Conservation (phyloP, 2,113 vertebrate genomes). For the Ammodramus savannarum region DNA sequence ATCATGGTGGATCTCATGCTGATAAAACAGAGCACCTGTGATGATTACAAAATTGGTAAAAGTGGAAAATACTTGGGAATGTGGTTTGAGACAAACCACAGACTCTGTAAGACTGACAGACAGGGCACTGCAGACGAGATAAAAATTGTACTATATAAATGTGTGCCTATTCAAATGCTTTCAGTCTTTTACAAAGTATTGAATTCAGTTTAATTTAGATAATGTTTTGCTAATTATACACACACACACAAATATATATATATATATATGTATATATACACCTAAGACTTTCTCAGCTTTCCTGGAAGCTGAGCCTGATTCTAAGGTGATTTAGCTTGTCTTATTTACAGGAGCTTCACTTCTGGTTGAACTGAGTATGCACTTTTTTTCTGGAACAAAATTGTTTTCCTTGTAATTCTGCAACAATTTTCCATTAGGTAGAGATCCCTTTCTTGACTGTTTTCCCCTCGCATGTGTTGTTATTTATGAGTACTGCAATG, state of each 20-base stretch:
- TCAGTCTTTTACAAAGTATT: background rate
- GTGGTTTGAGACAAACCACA: background rate
- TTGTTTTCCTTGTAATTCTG: conserved; percentile 6
- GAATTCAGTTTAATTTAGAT: background rate
- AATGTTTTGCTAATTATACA: background rate
- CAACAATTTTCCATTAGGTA: background rate
- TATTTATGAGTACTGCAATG: background rate
- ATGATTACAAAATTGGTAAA: background rate
- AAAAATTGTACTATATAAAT: background rate
- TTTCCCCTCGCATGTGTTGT: background rate
- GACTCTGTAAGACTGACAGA: background rate
- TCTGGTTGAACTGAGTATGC: background rate
- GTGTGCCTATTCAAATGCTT: background rate
- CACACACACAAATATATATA: background rate
- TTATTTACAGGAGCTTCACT: background rate
- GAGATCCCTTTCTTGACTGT: background rate
- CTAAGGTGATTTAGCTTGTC: background rate
- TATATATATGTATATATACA: rapidly evolving
- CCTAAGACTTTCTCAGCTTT: background rate
- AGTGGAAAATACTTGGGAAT: background rate
- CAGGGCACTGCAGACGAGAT: background rate
- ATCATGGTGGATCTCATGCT: background rate
- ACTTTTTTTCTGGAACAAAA: background rate
- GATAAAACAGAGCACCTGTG: background rate
- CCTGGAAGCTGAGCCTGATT: background rate